Evolutionary conservation across 1,140 invertebrate genomes (phyloP).

Genomic region (Papilio xuthus): DNA sequence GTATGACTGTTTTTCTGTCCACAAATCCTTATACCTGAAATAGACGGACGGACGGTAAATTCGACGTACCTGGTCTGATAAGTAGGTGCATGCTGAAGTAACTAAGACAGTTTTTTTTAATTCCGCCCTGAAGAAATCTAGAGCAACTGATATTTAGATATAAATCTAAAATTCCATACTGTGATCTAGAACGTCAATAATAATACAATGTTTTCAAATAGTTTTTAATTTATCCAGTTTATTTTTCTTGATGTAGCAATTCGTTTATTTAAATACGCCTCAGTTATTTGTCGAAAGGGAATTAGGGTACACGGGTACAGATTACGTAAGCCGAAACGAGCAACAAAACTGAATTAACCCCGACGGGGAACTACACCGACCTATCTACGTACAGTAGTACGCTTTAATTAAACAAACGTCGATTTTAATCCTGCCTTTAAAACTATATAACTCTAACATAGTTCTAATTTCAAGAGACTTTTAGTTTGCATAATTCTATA

Average conservation of each 20-base stretch:
- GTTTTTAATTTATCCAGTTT: too few species aligned
- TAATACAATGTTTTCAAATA: too few species aligned
- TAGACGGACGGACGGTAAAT: too few species aligned
- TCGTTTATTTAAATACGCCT: not conserved
- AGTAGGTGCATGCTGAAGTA: too few species aligned
- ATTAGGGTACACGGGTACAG: slow-evolving; percentile 25
- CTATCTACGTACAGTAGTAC: not conserved
- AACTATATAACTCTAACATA: not conserved
- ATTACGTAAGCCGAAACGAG: slow-evolving; percentile 22
- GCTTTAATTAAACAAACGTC: slow-evolving; percentile 21
- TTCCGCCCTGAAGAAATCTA: too few species aligned
- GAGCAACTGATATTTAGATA: too few species aligned
- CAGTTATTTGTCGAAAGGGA: not conserved
- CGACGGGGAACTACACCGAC: slow-evolving; percentile 1
- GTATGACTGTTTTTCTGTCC: too few species aligned
- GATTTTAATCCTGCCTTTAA: not conserved
- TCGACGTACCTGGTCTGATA: too few species aligned
- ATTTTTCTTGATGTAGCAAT: not conserved
- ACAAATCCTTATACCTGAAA: too few species aligned
- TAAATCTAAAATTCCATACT: too few species aligned
- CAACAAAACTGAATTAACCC: slow-evolving; percentile 23
- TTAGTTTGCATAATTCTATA: not conserved
- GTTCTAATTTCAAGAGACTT: not conserved
- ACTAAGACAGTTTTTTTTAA: too few species aligned
- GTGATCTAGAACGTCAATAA: too few species aligned